phyloP scores from a whole-genome alignment of 2,888 invertebrate species.

The Epistrophe grossulariae region DNA sequence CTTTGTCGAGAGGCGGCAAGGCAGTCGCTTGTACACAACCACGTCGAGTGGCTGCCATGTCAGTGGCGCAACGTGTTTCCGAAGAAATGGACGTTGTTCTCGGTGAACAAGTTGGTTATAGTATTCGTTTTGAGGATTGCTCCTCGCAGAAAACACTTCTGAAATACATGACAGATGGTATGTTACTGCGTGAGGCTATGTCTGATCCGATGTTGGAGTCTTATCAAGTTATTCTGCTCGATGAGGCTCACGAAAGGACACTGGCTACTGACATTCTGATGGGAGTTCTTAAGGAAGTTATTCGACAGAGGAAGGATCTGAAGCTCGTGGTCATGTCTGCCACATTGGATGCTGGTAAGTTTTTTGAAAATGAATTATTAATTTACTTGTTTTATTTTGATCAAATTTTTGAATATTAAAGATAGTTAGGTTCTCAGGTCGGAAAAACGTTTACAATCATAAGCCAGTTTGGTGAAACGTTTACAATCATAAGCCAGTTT shows the following conservation, averaged over 20 bases:
- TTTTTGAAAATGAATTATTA: not conserved
- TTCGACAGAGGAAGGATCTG: constrained; percentile 92
- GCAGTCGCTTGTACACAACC: constrained; percentile 98
- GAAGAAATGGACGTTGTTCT: constrained; percentile 99
- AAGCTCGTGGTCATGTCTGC: constrained; percentile 99
- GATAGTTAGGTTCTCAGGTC: not conserved
- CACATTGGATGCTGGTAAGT: constrained; percentile 97
- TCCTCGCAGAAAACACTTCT: constrained; percentile 96
- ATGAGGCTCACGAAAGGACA: constrained; percentile 99
- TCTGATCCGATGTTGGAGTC: constrained; percentile 98
- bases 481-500: too few species aligned
- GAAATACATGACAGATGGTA: constrained; percentile 99
- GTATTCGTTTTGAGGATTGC: constrained; percentile 99
- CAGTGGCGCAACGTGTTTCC: constrained; percentile 98
- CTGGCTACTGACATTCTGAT: constrained; percentile 99
- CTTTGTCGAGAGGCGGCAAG: constrained; percentile 87
- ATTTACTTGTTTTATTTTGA: not conserved
- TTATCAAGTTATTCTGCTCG: constrained; percentile 94
- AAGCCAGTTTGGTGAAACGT: too few species aligned
- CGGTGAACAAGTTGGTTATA: constrained; percentile 96
- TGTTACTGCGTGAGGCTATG: constrained; percentile 99
- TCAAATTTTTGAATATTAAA: not conserved
- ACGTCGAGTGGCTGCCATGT: constrained; percentile 99
- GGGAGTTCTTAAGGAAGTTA: constrained; percentile 99
- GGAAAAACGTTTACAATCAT: not conserved